A percentile compares a stretch with the other conserved stretches of the same genome.
Conservation (phyloP, 2,888 invertebrate species). For the Prionchulus punctatus region DNA sequence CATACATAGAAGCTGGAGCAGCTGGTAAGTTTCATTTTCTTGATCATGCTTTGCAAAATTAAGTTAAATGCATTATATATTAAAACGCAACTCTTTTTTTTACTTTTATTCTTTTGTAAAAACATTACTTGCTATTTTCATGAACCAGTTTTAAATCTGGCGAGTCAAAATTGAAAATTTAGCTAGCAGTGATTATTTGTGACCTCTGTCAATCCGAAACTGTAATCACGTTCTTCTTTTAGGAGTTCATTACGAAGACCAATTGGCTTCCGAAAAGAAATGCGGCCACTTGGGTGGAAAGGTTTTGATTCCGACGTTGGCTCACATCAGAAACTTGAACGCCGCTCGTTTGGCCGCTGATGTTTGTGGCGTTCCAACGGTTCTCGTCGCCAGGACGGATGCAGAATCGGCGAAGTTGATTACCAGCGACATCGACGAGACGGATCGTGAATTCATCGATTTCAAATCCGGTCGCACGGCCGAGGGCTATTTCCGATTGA, state of each 20-base stretch:
- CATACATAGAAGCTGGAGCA: slow-evolving; percentile 30
- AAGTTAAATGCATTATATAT: too few species aligned
- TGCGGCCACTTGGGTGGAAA: slow-evolving; percentile 35
- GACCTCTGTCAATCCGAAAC: neutral
- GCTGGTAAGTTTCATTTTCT: slow-evolving; percentile 14
- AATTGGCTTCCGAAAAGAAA: slow-evolving; percentile 34
- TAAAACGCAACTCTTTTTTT: too few species aligned
- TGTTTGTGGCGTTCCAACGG: slow-evolving; percentile 28
- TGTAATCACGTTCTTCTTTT: neutral
- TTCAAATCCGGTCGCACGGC: slow-evolving; percentile 27
- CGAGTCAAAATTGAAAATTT: too few species aligned
- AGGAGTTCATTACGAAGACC: slow-evolving; percentile 34
- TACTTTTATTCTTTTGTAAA: too few species aligned
- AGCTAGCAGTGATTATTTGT: neutral
- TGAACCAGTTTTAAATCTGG: too few species aligned
- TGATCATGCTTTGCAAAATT: too few species aligned
- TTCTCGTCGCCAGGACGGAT: slow-evolving; percentile 34
- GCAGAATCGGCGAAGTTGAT: slow-evolving; percentile 32
- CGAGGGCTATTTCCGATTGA: slow-evolving; percentile 27
- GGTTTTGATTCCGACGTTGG: slow-evolving; percentile 32
- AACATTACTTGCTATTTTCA: too few species aligned
- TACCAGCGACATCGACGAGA: slow-evolving; percentile 32
- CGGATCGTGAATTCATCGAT: slow-evolving; percentile 33
- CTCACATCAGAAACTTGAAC: slow-evolving; percentile 33
- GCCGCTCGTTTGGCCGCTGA: slow-evolving; percentile 35